A percentile compares a stretch with the other conserved stretches of the same genome.
These are phyloP conservation scores for Zele albiditarsus DNA, from an alignment of 2,888 invertebrate genomes.

Conservation along the genomic window DNA sequence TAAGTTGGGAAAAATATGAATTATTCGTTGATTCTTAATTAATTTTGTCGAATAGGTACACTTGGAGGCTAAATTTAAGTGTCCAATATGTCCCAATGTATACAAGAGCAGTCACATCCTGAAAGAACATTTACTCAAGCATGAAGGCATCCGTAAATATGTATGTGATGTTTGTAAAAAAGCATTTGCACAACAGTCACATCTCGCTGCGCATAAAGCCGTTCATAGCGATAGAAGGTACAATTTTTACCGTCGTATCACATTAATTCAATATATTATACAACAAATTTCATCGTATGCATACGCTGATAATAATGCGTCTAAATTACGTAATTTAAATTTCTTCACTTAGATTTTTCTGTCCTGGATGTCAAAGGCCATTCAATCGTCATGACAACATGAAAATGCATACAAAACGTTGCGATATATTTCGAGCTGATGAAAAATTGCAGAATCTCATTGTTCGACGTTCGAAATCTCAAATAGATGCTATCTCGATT, in stretches of 20 bases:
- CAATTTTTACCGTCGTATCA: not conserved
- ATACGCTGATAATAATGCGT: too few relatives aligned
- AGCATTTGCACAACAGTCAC: constrained; percentile 64
- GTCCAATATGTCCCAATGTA: constrained; percentile 59
- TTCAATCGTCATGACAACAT: constrained; percentile 68
- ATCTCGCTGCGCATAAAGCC: constrained; percentile 65
- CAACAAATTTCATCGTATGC: too few relatives aligned
- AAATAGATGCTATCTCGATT: not conserved
- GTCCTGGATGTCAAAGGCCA: constrained; percentile 62
- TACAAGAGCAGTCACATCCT: constrained; percentile 65
- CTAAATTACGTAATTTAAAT: not conserved
- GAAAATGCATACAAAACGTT: constrained; percentile 65
- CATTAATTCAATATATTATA: not conserved
- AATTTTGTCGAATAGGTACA: constrained; percentile 57
- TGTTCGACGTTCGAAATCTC: constrained; percentile 16
- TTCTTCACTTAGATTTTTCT: constrained; percentile 55
- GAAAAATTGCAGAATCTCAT: constrained; percentile 56
- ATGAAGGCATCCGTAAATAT: constrained; percentile 64
- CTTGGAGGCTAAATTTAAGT: constrained; percentile 60
- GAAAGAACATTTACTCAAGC: constrained; percentile 64
- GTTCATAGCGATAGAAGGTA: constrained; percentile 64
- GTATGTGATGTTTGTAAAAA: constrained; percentile 61
- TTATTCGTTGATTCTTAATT: constrained; percentile 7
- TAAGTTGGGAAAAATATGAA: not conserved
- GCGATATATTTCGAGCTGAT: constrained; percentile 58